Evolutionary conservation across 1,140 invertebrate genomes (phyloP), one percentile per base, ranked within the genome.

Genomic region (Thaumetopoea pityocampa): DNA sequence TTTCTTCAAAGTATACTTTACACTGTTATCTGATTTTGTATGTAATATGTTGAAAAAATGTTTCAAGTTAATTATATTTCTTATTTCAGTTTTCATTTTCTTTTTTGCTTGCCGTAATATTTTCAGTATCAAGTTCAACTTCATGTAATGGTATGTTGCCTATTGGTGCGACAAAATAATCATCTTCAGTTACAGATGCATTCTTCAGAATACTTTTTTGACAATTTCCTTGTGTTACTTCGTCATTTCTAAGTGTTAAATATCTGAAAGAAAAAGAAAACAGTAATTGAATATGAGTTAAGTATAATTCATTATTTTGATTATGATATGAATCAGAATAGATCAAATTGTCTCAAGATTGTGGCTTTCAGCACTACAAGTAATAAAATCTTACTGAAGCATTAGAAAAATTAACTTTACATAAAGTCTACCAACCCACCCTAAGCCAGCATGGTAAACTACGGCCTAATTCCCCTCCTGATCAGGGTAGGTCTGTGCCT

Each of bases 141-240:
- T 88, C 74, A 67, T 89, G 87, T 20, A 92, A 71, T 1, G 91
- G 90, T 58, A 91, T 91, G 77, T 93, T 94, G 62, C 93, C 93
- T 9, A 91, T 90, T 11, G 96, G 96, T 11, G 94, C 93, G 6
- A 96, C 90, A 88, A 95, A 96, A 76, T 95, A 97, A 48, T 95
- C 93, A 78, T 97, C 96, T 64, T 95, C 92, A 10, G 86, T 88
- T 30, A 92, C 26, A 26, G 74, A 52, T 4, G 95, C 93, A 88
- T 95, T 95, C 28, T 72, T 84, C 19, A 97, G 61, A 47, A 97
- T 87, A 43, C 91, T 87, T 5, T 88, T 69, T 30, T 88, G 84
- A 60, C 86, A 88, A 62, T 90, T 88, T 5, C 90, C 91, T 62
- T 93, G 89, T 1, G 86, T 90, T 9, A 93, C 87, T 49, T 74